Evolutionary conservation across 2,797 vertebrate species (phyloP), one percentile per base, ranked within the genome.

Genomic region (Scolopax bukidnonensis): DNA sequence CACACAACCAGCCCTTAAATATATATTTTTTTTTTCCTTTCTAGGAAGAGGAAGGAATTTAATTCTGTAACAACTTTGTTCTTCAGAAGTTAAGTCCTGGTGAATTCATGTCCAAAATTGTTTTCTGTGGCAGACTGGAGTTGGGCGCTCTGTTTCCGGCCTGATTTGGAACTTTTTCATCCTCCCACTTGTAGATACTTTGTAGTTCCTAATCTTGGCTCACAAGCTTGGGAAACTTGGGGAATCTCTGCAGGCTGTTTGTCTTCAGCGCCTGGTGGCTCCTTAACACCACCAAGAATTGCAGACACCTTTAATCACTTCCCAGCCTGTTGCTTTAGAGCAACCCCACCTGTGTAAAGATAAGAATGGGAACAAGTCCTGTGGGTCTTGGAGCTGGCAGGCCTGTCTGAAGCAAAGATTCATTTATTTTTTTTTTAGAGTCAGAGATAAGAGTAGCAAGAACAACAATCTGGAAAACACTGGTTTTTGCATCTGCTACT

Each of bases 361-460:
- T 73, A 68, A 81, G 45, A 51, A 63, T 0, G 0, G 45, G 48
- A 80, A 50, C 9, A 76, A 78, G 59, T 61, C 65, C 47, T 69
- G 8, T 0, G 0, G 32, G 18, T 53, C 54, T 81, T 47, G 28
- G 47, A 56, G 47, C 12, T 0, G 0, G 12, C 64, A 30, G 56
- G 18, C 53, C 65, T 90, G 53, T 87, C 73, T 73, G 54, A 53
- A 78, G 65, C 18, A 88, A 50, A 81, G 60, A 8, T 48, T 11
- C 9, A 24, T 36, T 36, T 36, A 36, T 36, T 51, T 38, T 89
- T 54, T 38, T 40, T 86, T 50, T 57, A 17, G 25, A 53, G 54
- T 47, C 41, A 73, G 54, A 83, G n/a, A 71, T 87, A 81, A 61
- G 47, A 69, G 30, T 5, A 76, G 17, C 63, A 89, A 60, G 41